These are phyloP conservation scores for Globia sparganii DNA, from an alignment of 2,888 invertebrate genomes.

Conservation along the genomic window DNA sequence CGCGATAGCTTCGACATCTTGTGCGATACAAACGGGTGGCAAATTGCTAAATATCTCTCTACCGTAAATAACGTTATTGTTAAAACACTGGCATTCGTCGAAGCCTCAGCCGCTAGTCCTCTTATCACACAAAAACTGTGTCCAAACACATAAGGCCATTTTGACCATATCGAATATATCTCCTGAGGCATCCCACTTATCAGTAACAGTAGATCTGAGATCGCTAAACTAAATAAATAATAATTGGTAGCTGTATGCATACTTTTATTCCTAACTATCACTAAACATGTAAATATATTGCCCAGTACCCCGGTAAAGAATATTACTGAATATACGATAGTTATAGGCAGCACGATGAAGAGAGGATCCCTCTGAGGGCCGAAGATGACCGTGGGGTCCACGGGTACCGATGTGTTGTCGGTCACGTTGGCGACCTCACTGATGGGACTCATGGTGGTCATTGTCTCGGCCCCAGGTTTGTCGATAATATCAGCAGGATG, in stretches of 20 bases:
- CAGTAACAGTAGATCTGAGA: conserved; percentile 95
- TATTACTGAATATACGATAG: conserved; percentile 94
- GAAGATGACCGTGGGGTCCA: conserved; percentile 80
- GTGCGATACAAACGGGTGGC: conserved; percentile 92
- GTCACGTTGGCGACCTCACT: conserved; percentile 52
- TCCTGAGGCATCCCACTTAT: conserved; percentile 95
- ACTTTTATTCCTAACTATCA: conserved; percentile 94
- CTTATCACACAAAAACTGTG: conserved; percentile 94
- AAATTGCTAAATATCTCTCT: conserved; percentile 92
- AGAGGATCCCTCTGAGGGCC: conserved; percentile 90
- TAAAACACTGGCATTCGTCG: conserved; percentile 94
- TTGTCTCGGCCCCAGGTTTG: not conserved
- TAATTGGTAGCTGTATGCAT: conserved; percentile 96
- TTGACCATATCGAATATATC: conserved; percentile 94
- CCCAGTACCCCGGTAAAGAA: conserved; percentile 95
- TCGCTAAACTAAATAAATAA: conserved; percentile 95
- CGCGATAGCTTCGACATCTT: conserved; percentile 96
- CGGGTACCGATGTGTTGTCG: conserved; percentile 59
- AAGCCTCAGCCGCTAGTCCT: conserved; percentile 95
- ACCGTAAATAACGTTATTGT: conserved; percentile 96
- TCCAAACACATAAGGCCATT: conserved; percentile 95
- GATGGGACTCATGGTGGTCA: conserved; percentile 49
- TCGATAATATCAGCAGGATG: conserved; percentile 15
- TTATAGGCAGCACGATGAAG: conserved; percentile 93
- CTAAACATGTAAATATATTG: conserved; percentile 95